A percentile compares a stretch with the other conserved stretches of the same genome.
Evolutionary conservation across 2,888 invertebrate species (phyloP).

Genomic region (Tetanocera ferruginea): DNA sequence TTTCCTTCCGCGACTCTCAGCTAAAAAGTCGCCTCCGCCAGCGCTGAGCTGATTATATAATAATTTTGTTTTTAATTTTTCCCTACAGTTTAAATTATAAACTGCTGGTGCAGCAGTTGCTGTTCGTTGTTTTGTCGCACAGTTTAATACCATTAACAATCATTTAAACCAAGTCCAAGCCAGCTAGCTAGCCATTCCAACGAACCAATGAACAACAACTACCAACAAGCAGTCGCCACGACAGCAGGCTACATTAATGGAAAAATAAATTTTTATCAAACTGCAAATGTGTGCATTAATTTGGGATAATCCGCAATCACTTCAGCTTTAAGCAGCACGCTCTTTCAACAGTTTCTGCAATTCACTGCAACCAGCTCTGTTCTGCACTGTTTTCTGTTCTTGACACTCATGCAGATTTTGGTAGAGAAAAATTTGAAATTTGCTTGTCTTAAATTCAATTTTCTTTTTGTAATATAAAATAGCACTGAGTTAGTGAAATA

Average conservation of each 20-base stretch:
- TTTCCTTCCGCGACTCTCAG: not conserved
- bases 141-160: slow-evolving; percentile 65
- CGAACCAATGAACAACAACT: not conserved
- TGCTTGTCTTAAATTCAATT: too few relatives aligned
- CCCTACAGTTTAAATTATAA: slow-evolving; percentile 29
- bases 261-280: not conserved
- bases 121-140: slow-evolving; percentile 51
- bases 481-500: too few relatives aligned
- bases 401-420: too few relatives aligned
- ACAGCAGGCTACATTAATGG: not conserved
- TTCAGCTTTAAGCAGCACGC: not conserved
- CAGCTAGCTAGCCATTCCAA: too few relatives aligned
- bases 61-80: slow-evolving; percentile 27
- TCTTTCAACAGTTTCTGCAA: too few relatives aligned
- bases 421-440: too few relatives aligned
- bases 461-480: too few relatives aligned
- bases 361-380: too few relatives aligned
- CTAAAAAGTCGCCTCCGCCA: slow-evolving; percentile 1
- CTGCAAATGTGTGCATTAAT: not conserved
- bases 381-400: too few relatives aligned
- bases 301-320: not conserved
- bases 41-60: slow-evolving; percentile 33
- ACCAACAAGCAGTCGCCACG: not conserved
- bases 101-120: slow-evolving; percentile 35
- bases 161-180: slow-evolving; percentile 56